Percentiles rank a stretch among this genome's conserved stretches.
Conservation (phyloP, 2,113 vertebrate genomes). For the Triplophysa rosa region DNA sequence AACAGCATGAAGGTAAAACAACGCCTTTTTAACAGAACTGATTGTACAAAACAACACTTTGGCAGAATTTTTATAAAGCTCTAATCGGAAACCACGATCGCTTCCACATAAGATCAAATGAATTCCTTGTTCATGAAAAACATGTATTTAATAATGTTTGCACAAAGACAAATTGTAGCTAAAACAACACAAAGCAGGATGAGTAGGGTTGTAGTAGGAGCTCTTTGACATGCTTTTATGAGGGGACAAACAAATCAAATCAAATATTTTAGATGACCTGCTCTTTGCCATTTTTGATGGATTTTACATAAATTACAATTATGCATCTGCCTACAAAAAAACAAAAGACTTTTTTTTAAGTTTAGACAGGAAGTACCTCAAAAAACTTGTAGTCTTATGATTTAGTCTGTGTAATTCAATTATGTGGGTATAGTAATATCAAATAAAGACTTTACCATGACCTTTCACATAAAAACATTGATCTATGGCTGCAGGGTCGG, state of each 20-base stretch:
- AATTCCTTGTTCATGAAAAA: neutral
- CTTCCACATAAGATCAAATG: conserved; percentile 40
- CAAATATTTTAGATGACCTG: neutral
- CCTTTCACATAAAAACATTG: conserved; percentile 1
- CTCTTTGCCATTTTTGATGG: conserved; percentile 20
- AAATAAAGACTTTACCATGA: neutral
- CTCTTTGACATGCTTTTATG: neutral
- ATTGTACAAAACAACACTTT: conserved; percentile 65
- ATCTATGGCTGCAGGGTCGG: neutral
- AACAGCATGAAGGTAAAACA: neutral
- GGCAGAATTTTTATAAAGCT: conserved; percentile 73
- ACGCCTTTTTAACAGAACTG: conserved; percentile 34
- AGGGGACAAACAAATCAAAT: neutral
- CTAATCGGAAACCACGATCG: conserved; percentile 62
- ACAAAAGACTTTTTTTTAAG: neutral
- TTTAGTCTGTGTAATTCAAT: neutral
- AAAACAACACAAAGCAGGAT: neutral
- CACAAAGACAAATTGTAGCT: neutral
- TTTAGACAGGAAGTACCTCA: neutral
- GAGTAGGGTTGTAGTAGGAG: too few relatives aligned
- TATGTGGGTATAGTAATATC: neutral
- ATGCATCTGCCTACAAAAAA: neutral
- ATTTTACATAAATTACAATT: neutral
- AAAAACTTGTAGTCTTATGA: neutral
- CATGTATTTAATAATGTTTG: neutral